phyloP scores from a whole-genome alignment of 2,888 invertebrate genomes.

The Elgonia sp. region DNA sequence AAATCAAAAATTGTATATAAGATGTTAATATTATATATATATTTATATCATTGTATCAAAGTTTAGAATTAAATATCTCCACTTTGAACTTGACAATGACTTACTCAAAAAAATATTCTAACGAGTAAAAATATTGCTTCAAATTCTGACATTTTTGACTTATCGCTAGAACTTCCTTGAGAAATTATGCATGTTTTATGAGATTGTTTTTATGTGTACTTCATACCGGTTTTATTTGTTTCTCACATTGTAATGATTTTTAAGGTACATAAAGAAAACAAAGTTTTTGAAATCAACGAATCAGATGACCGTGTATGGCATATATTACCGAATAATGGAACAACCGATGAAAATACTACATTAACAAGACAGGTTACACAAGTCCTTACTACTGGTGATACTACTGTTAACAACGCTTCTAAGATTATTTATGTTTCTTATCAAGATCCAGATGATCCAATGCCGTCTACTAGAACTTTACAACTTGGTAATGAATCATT shows the following conservation, averaged over 20 bases:
- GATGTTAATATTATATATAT: too few relatives aligned
- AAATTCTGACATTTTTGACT: too few relatives aligned
- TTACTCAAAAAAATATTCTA: too few relatives aligned
- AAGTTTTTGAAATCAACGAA: constrained; percentile 79
- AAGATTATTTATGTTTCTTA: constrained; percentile 88
- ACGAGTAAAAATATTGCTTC: too few relatives aligned
- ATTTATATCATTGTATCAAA: too few relatives aligned
- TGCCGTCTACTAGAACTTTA: constrained; percentile 85
- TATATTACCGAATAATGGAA: constrained; percentile 82
- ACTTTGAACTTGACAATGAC: too few relatives aligned
- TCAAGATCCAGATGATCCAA: constrained; percentile 87
- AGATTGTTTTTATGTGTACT: too few relatives aligned
- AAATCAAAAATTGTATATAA: too few relatives aligned
- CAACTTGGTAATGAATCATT: constrained; percentile 81
- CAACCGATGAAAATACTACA: constrained; percentile 79
- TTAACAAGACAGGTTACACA: constrained; percentile 83
- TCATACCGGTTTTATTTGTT: too few relatives aligned
- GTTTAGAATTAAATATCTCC: too few relatives aligned
- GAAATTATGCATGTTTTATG: too few relatives aligned
- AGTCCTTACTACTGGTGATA: constrained; percentile 83
- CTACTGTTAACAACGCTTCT: constrained; percentile 84
- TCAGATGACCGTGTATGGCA: constrained; percentile 84
- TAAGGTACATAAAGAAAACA: constrained; percentile 85
- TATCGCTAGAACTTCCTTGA: too few relatives aligned
- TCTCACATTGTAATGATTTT: not conserved